Conservation (phyloP, 1,140 invertebrate genomes). For the Apolygus lucorum region DNA sequence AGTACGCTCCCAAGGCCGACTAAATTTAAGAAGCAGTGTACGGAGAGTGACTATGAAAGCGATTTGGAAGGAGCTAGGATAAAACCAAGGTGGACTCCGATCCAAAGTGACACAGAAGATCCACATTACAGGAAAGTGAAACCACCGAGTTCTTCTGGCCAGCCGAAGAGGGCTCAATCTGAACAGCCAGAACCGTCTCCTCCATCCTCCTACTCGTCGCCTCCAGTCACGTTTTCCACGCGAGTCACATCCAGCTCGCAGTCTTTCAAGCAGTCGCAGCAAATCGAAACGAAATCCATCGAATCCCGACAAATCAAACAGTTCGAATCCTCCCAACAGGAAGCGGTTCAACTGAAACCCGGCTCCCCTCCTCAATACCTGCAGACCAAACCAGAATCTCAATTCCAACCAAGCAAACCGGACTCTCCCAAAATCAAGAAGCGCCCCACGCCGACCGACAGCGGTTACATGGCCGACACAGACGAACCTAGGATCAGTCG, state of each 20-base stretch:
- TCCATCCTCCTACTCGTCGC: constrained; percentile 38
- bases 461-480: constrained; percentile 64
- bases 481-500: constrained; percentile 46
- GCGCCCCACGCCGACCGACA: constrained; percentile 42
- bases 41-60: constrained; percentile 63
- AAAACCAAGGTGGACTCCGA: constrained; percentile 51
- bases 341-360: constrained; percentile 38
- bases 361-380: constrained; percentile 47
- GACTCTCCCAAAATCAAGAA: constrained; percentile 39
- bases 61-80: constrained; percentile 49
- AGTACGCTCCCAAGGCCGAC: constrained; percentile 47
- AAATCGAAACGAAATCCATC: constrained; percentile 4
- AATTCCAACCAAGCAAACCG: no score
- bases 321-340: constrained; percentile 26
- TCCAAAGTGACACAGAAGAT: constrained; percentile 57
- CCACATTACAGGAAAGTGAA: constrained; percentile 46
- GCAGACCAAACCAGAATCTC: constrained; percentile 46
- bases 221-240: constrained; percentile 13
- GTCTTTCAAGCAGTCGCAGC: not conserved
- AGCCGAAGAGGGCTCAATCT: constrained; percentile 43
- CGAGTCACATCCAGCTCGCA: not conserved
- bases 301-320: not conserved
- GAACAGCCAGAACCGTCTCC: constrained; percentile 42
- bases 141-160: constrained; percentile 41
- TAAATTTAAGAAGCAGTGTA: constrained; percentile 52